Base-by-base conservation (phyloP, 2,113 vertebrate genomes). In the Malaclemys terrapin region DNA sequence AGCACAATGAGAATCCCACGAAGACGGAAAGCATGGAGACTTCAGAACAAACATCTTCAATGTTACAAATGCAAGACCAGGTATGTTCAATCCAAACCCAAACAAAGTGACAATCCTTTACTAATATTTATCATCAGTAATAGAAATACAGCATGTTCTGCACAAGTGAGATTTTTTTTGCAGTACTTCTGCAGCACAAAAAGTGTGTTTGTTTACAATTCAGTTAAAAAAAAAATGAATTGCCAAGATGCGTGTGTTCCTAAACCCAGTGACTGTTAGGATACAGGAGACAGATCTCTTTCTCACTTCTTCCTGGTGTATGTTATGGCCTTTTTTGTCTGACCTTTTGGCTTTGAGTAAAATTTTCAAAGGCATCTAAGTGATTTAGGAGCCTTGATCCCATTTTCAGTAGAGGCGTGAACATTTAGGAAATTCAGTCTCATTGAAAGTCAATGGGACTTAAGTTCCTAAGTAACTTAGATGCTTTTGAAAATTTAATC, bases 1-100 rank as follows among this genome's bases (percentile, higher is more conserved):
- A 98, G 42, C 97, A 97, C 93, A 98, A 97, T 89, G 84, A 94
- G 96, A 98, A 97, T 88, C 91, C 97, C 81, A 85, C 93, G 13
- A 98, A 98, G 90, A 69, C 96, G 49, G 98, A 98, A 95, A 97
- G 95, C 86, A 93, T 96, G 16, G 98, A 98, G 57, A 87, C 91
- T 79, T 92, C 97, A 62, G 98, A 98, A 65, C 96, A 97, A 52
- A 97, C 49, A 27, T 85, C 93, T 69, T 94, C 97, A 3, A 85
- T 80, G 38, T 87, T 96, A 69, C 96, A 97, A 94, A 53, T 97
- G 79, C 98, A 98, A 89, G 98, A 98, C 85, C 98, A 98, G 97
- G 98, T 98, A 97, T 52, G 97, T 98, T 94, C 82, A 62, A 72
- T 76, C n/a, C 45, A 89, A 83, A 19, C 31, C 13, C 19, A 79